phyloP scores from a whole-genome alignment of 2,797 vertebrate genomes.

The Sebastolobus alascanus region DNA sequence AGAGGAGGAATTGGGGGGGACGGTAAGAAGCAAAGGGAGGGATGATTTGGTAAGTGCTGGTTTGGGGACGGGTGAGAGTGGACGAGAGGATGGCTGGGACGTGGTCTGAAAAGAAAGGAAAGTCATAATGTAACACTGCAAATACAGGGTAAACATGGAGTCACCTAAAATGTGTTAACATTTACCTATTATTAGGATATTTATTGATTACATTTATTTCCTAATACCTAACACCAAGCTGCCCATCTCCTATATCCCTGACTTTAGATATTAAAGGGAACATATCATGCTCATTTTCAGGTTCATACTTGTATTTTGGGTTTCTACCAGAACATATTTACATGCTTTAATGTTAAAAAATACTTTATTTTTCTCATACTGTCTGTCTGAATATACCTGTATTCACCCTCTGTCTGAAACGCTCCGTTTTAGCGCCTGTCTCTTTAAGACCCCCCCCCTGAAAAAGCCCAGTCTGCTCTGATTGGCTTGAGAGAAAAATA shows the following conservation, averaged over 20 bases:
- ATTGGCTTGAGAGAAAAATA: too few relatives aligned
- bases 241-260: neutral
- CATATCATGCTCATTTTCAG: neutral
- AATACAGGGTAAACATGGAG: neutral
- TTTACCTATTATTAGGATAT: neutral
- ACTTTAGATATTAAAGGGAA: neutral
- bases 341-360: neutral
- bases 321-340: neutral
- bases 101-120: conserved; percentile 74
- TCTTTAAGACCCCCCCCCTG: too few relatives aligned
- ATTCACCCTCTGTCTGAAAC: too few relatives aligned
- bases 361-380: too few relatives aligned
- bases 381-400: too few relatives aligned
- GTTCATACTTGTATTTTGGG: neutral
- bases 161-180: neutral
- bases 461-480: too few relatives aligned
- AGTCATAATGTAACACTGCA: conserved; percentile 1
- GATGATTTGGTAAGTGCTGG: conserved; percentile 39
- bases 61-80: conserved; percentile 77
- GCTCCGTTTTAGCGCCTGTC: too few relatives aligned
- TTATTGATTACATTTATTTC: neutral
- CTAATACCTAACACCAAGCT: neutral
- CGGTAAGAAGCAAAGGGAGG: conserved; percentile 2
- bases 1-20: conserved; percentile 45
- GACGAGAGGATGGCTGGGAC: conserved; percentile 74